Evolutionary conservation across 2,113 vertebrate species (phyloP).

Genomic region (Cromileptes altivelis): DNA sequence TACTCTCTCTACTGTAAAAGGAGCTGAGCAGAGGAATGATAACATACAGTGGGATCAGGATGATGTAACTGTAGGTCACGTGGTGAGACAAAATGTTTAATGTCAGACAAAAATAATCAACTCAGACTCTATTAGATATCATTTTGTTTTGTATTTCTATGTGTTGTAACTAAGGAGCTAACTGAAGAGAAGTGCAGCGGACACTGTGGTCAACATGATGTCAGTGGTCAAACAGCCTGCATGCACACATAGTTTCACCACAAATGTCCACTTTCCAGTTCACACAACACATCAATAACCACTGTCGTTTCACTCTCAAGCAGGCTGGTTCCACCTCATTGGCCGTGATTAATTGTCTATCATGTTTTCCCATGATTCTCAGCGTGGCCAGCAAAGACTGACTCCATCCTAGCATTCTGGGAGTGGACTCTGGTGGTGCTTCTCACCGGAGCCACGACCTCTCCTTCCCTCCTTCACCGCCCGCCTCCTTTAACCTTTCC

Average conservation of each 20-base stretch:
- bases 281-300: slow-evolving; percentile 69
- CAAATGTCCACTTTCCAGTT: slow-evolving; percentile 21
- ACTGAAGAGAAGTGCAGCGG: slow-evolving; percentile 3
- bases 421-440: slow-evolving; percentile 59
- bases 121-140: slow-evolving; percentile 12
- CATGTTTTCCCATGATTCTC: slow-evolving; percentile 81
- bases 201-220: slow-evolving; percentile 18
- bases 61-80: slow-evolving; percentile 30
- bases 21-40: slow-evolving; percentile 25
- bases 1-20: slow-evolving; percentile 26
- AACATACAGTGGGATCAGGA: slow-evolving; percentile 20
- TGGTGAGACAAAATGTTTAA: slow-evolving; percentile 21
- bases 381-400: slow-evolving; percentile 71
- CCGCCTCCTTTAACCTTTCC: slow-evolving; percentile 68
- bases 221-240: slow-evolving; percentile 42
- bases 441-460: slow-evolving; percentile 71
- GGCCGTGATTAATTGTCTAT: slow-evolving; percentile 82
- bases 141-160: background rate
- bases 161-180: slow-evolving; percentile 19
- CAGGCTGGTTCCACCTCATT: slow-evolving; percentile 82
- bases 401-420: slow-evolving; percentile 76
- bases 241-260: slow-evolving; percentile 23
- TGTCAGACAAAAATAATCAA: slow-evolving; percentile 36
- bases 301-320: slow-evolving; percentile 50
- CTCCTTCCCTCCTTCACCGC: slow-evolving; percentile 41